Percentiles rank a stretch among this genome's conserved stretches.
Evolutionary conservation across 2,888 invertebrate species (phyloP).

Genomic region (Trypoxylon attenuatum): DNA sequence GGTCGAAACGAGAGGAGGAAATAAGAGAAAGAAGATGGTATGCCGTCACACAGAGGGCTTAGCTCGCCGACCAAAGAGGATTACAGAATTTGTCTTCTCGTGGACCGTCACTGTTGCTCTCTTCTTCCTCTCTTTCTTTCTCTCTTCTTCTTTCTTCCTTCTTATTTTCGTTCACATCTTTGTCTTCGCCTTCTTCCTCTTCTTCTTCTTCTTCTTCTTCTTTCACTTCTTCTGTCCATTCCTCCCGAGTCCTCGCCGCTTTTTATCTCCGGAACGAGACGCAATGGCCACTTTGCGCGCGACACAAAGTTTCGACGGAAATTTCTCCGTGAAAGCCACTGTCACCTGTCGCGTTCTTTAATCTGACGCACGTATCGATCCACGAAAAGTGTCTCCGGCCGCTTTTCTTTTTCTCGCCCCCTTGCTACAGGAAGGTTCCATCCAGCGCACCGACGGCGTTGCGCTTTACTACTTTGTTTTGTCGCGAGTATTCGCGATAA

Average conservation of each 20-base stretch:
- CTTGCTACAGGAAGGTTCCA: too few species aligned
- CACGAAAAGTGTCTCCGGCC: slow-evolving; percentile 34
- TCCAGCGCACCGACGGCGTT: too few species aligned
- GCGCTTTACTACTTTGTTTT: too few species aligned
- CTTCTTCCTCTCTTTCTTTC: slow-evolving; percentile 4
- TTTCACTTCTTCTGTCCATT: slow-evolving; percentile 26
- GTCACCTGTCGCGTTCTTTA: slow-evolving; percentile 57
- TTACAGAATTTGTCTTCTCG: slow-evolving; percentile 71
- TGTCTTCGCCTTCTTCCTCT: neutral
- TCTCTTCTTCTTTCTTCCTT: slow-evolving; percentile 6
- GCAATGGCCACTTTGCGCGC: slow-evolving; percentile 75
- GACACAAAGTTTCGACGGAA: slow-evolving; percentile 59
- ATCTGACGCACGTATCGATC: slow-evolving; percentile 57
- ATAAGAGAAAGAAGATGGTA: slow-evolving; percentile 61
- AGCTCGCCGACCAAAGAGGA: slow-evolving; percentile 73
- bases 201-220: slow-evolving; percentile 28
- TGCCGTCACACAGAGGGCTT: slow-evolving; percentile 70
- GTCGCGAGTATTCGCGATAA: too few species aligned
- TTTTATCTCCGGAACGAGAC: slow-evolving; percentile 66
- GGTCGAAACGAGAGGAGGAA: slow-evolving; percentile 50
- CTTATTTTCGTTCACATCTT: neutral
- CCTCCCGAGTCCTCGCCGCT: slow-evolving; percentile 43
- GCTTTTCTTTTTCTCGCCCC: neutral
- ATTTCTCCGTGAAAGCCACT: slow-evolving; percentile 59
- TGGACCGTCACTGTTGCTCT: slow-evolving; percentile 55